Percentiles rank a stretch among this genome's conserved stretches.
Conservation (phyloP, 2,113 vertebrate genomes). For the Sorex araneus region DNA sequence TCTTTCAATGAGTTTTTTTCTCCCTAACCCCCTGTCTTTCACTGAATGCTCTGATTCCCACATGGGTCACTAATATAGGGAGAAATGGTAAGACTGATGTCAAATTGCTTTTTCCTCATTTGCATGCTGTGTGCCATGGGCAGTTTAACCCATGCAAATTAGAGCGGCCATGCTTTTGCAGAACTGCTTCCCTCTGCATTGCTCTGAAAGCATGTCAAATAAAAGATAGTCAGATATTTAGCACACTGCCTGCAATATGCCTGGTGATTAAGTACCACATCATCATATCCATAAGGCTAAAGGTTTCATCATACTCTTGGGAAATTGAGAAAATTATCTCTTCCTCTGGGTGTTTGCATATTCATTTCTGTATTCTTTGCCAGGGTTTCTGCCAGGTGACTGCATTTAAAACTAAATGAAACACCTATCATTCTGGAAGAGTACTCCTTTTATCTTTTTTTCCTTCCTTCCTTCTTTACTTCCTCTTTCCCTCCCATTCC, state of each 20-base stretch:
- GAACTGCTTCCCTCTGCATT: slow-evolving; percentile 90
- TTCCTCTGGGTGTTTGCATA: slow-evolving; percentile 72
- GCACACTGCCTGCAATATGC: slow-evolving; percentile 89
- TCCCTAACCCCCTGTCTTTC: slow-evolving; percentile 91
- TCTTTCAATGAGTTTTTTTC: slow-evolving; percentile 92
- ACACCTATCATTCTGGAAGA: slow-evolving; percentile 73
- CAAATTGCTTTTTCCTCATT: slow-evolving; percentile 89
- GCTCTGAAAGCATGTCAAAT: slow-evolving; percentile 91
- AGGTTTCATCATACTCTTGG: slow-evolving; percentile 89
- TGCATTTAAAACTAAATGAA: slow-evolving; percentile 72
- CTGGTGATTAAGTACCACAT: slow-evolving; percentile 86
- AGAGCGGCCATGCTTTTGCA: slow-evolving; percentile 88
- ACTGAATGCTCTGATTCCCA: slow-evolving; percentile 91
- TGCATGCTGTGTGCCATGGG: slow-evolving; percentile 90
- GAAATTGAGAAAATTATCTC: slow-evolving; percentile 87
- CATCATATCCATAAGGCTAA: slow-evolving; percentile 88
- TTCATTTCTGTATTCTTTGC: slow-evolving; percentile 60
- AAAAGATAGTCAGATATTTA: slow-evolving; percentile 80
- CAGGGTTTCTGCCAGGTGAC: slow-evolving; percentile 72
- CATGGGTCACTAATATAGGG: slow-evolving; percentile 93
- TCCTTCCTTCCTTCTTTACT: slow-evolving; percentile 53
- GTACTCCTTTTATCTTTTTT: slow-evolving; percentile 65
- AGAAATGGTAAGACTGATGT: slow-evolving; percentile 92
- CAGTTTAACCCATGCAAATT: slow-evolving; percentile 88
- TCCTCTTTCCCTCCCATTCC: slow-evolving; percentile 57